A percentile compares a stretch with the other conserved stretches of the same genome.
These are phyloP conservation scores for Ateles fusciceps DNA, from an alignment of 2,797 vertebrate genomes.

Conservation along the genomic window DNA sequence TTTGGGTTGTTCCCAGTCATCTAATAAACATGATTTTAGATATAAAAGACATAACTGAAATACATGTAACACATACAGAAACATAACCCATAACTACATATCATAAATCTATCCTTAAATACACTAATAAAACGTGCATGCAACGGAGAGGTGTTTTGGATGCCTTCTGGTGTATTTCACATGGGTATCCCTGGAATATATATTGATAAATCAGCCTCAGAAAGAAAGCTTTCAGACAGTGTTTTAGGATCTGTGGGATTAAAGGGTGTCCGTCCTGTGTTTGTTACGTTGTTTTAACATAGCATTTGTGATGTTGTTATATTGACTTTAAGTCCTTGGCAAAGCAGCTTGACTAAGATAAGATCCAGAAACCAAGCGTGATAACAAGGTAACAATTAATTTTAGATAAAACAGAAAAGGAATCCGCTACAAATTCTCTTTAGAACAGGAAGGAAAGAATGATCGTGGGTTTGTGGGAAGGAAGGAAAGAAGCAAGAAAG, in stretches of 20 bases:
- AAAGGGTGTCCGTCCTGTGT: accelerated
- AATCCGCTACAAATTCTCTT: background rate
- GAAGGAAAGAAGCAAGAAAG: background rate
- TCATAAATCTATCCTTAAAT: background rate
- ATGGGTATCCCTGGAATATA: background rate
- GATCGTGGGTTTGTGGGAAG: background rate
- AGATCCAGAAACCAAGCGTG: background rate
- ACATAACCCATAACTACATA: background rate
- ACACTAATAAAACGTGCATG: background rate
- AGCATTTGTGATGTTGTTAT: no score
- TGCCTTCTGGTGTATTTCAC: background rate
- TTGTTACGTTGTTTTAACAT: background rate
- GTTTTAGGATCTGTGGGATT: background rate
- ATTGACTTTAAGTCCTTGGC: background rate
- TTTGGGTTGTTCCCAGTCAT: background rate
- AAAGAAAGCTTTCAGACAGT: background rate
- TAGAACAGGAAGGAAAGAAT: background rate
- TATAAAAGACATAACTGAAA: background rate
- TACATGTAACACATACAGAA: background rate
- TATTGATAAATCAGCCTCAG: background rate
- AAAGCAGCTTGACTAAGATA: background rate
- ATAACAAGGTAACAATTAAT: background rate
- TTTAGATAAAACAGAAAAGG: slow-evolving; percentile 3
- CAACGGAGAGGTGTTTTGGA: background rate
- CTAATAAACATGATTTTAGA: background rate